A percentile compares a stretch with the other conserved stretches of the same genome.
These are phyloP conservation scores for Leuciscus idus DNA, from an alignment of 2,113 vertebrate genomes.

Conservation along the genomic window DNA sequence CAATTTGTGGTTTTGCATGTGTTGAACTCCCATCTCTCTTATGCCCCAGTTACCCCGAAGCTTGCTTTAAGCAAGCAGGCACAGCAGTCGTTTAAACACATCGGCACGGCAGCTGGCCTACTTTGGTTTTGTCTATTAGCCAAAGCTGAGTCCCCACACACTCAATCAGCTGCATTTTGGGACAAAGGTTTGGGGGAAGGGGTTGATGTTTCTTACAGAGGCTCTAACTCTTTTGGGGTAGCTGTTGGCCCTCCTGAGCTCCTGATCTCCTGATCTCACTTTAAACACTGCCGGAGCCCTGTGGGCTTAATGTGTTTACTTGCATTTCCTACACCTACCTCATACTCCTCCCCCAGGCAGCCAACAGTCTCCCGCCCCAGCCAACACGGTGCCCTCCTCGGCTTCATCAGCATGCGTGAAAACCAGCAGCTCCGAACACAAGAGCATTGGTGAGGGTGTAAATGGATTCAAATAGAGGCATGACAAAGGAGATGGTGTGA, in stretches of 20 bases:
- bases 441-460: slow-evolving; percentile 37
- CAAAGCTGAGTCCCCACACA: slow-evolving; percentile 14
- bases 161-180: slow-evolving; percentile 34
- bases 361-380: slow-evolving; percentile 44
- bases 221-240: slow-evolving; percentile 28
- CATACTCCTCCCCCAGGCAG: slow-evolving; percentile 27
- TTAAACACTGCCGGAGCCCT: slow-evolving; percentile 36
- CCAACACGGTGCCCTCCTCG: slow-evolving; percentile 44
- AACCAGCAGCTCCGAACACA: slow-evolving; percentile 41
- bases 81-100: slow-evolving; percentile 14
- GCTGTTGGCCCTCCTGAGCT: slow-evolving; percentile 11
- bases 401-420: slow-evolving; percentile 53
- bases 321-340: slow-evolving; percentile 43
- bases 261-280: slow-evolving; percentile 28
- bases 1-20: not conserved
- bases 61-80: slow-evolving; percentile 19
- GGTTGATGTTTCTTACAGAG: slow-evolving; percentile 45
- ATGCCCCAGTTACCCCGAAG: slow-evolving; percentile 14
- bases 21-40: slow-evolving; percentile 3
- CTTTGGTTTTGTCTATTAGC: slow-evolving; percentile 30
- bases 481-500: slow-evolving; percentile 53
- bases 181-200: slow-evolving; percentile 49
- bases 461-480: slow-evolving; percentile 49
- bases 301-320: slow-evolving; percentile 45
- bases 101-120: slow-evolving; percentile 35